Evolutionary conservation across 2,113 vertebrate genomes (phyloP).

Genomic region (Shinisaurus crocodilurus): DNA sequence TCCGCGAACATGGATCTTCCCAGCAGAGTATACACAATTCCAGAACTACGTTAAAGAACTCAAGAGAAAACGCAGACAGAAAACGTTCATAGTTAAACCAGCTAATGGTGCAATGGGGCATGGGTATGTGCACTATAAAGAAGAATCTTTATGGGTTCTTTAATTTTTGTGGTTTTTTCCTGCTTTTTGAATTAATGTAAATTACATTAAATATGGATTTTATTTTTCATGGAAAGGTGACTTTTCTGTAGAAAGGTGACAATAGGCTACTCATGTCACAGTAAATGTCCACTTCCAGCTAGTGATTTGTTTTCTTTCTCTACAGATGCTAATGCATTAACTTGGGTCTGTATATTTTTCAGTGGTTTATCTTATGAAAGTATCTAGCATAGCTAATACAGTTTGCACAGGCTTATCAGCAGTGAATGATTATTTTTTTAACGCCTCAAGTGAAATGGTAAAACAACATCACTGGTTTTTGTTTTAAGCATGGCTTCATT

Average conservation of each 20-base stretch:
- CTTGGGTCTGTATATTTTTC: neutral
- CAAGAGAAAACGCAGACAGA: conserved; percentile 94
- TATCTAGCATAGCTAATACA: neutral
- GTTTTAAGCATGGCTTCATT: neutral
- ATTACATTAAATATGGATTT: neutral
- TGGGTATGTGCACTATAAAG: conserved; percentile 82
- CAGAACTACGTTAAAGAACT: conserved; percentile 98
- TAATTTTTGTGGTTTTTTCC: neutral
- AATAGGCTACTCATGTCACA: neutral
- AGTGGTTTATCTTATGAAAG: conserved; percentile 1
- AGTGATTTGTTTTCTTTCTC: conserved; percentile 25
- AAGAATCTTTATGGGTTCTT: neutral
- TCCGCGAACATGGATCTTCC: conserved; percentile 97
- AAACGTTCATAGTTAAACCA: conserved; percentile 97
- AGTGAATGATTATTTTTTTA: neutral
- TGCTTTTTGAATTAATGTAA: neutral
- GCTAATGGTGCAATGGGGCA: conserved; percentile 99
- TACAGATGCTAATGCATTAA: neutral
- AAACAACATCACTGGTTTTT: neutral
- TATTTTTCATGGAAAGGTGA: neutral
- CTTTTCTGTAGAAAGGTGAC: too few relatives aligned
- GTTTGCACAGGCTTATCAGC: neutral
- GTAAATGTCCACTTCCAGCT: neutral
- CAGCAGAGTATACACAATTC: conserved; percentile 96
- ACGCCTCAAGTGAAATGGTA: neutral